Evolutionary conservation across 2,888 invertebrate species (phyloP).

Genomic region (Agrypnus murinus): DNA sequence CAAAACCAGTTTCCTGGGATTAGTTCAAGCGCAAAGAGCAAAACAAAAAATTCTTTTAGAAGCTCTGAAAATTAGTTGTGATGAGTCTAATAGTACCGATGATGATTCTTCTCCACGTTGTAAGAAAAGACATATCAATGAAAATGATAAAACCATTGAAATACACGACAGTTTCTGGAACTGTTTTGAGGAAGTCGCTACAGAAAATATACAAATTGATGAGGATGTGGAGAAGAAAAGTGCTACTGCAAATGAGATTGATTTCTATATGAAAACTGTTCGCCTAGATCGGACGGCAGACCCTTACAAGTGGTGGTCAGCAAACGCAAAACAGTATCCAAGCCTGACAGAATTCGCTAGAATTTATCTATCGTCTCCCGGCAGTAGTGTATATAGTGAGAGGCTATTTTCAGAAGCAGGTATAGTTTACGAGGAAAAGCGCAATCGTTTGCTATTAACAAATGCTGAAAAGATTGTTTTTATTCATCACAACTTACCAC

Average conservation of each 20-base stretch:
- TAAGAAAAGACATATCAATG: neutral
- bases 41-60: slow-evolving; percentile 59
- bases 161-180: slow-evolving; percentile 54
- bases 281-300: slow-evolving; percentile 56
- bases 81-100: slow-evolving; percentile 42
- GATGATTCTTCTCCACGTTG: neutral
- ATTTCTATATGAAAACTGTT: slow-evolving; percentile 58
- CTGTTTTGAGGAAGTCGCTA: slow-evolving; percentile 55
- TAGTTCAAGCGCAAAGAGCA: slow-evolving; percentile 58
- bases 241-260: slow-evolving; percentile 58
- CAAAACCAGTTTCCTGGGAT: slow-evolving; percentile 40
- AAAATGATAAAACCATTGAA: slow-evolving; percentile 33
- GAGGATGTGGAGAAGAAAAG: slow-evolving; percentile 54
- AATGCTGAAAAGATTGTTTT: too few species aligned
- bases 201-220: too few species aligned
- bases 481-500: too few species aligned
- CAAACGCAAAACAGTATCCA: slow-evolving; percentile 56
- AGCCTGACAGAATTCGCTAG: slow-evolving; percentile 54
- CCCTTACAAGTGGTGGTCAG: slow-evolving; percentile 59
- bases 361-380: slow-evolving; percentile 53
- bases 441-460: slow-evolving; percentile 18
- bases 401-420: slow-evolving; percentile 59
- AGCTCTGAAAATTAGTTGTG: slow-evolving; percentile 57
- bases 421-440: slow-evolving; percentile 53
- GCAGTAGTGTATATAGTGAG: slow-evolving; percentile 54